Conservation (phyloP, 2,888 invertebrate genomes). For the Xestia ashworthii region DNA sequence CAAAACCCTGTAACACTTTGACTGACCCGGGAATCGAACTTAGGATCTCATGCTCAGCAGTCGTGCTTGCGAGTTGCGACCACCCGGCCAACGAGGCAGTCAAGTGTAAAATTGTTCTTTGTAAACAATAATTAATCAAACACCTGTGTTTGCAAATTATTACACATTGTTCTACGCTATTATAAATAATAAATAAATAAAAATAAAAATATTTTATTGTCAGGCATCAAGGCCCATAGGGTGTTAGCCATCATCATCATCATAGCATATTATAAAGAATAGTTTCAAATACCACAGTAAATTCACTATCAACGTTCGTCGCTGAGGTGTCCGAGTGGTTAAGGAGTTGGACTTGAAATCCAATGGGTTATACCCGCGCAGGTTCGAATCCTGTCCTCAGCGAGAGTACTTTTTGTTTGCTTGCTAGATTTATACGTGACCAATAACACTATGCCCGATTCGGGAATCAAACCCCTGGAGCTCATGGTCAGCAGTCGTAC, state of each 20-base stretch:
- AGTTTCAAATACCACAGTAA: background rate
- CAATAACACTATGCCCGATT: no score
- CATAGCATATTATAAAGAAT: no score
- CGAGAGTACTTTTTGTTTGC: conserved; percentile 26
- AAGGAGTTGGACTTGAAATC: conserved; percentile 90
- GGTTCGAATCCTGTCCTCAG: conserved; percentile 90
- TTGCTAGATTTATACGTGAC: no score
- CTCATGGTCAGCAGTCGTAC: no score
- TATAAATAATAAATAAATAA: background rate
- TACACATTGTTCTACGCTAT: background rate
- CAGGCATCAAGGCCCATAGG: no score
- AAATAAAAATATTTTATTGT: no score
- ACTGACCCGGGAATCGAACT: background rate
- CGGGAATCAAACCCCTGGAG: no score
- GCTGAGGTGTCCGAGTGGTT: conserved; percentile 91
- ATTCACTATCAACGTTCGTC: conserved; percentile 18
- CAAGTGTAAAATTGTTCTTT: background rate
- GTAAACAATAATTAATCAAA: background rate
- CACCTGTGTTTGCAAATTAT: background rate
- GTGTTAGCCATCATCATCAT: no score
- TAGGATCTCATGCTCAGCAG: no score
- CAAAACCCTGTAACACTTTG: background rate
- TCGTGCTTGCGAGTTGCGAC: background rate
- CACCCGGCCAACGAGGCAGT: background rate
- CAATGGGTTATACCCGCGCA: conserved; percentile 91